These are phyloP conservation scores for Drosophila hamatofila DNA, from an alignment of 2,888 invertebrate genomes.

Conservation along the genomic window DNA sequence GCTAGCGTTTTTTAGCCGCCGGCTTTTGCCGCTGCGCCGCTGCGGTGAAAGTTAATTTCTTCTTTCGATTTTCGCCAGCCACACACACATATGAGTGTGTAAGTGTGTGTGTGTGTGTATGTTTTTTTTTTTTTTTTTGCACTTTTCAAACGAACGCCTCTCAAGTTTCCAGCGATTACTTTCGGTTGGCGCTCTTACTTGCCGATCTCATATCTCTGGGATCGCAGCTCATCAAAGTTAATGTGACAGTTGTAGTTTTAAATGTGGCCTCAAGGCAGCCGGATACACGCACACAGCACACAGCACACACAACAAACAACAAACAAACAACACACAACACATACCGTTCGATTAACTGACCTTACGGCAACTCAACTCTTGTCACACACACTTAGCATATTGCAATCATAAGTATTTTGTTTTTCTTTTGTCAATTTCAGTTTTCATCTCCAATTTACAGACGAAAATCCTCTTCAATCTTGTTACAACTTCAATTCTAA, in stretches of 20 bases:
- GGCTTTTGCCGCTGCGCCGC: constrained; percentile 42
- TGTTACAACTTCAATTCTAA: too few relatives aligned
- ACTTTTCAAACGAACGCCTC: constrained; percentile 68
- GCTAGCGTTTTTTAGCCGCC: constrained; percentile 35
- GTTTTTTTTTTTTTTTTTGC: constrained; percentile 35
- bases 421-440: too few relatives aligned
- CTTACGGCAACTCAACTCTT: constrained; percentile 36
- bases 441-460: too few relatives aligned
- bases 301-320: constrained; percentile 6
- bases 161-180: constrained; percentile 72
- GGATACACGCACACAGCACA: constrained; percentile 38
- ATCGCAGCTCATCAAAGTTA: constrained; percentile 76
- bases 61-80: constrained; percentile 72
- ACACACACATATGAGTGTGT: constrained; percentile 25
- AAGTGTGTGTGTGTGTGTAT: background rate
- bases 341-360: constrained; percentile 33
- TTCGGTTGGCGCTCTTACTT: constrained; percentile 54
- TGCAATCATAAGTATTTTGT: background rate
- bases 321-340: constrained; percentile 1
- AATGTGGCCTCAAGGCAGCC: constrained; percentile 45
- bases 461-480: too few relatives aligned
- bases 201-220: constrained; percentile 32
- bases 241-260: constrained; percentile 74
- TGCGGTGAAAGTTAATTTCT: constrained; percentile 67
- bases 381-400: background rate